These are phyloP conservation scores for Baronia brevicornis DNA, from an alignment of 2,888 invertebrate genomes.

Conservation along the genomic window DNA sequence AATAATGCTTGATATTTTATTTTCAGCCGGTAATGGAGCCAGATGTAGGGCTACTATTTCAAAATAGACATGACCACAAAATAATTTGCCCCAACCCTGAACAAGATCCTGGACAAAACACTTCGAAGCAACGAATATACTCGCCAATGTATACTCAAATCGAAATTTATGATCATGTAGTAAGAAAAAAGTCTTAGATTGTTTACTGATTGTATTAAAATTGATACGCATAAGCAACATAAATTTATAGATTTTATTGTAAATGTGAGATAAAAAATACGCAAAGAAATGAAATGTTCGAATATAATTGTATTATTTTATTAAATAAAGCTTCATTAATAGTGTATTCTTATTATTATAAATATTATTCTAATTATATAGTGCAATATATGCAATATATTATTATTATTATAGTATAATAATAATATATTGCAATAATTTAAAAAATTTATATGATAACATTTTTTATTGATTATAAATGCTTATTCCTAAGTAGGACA, in stretches of 20 bases:
- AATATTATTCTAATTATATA: no score
- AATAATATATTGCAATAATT: no score
- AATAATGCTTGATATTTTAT: constrained; percentile 4
- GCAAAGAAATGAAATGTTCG: no score
- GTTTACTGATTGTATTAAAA: constrained; percentile 3
- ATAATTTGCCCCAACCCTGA: constrained; percentile 82
- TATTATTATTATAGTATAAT: no score
- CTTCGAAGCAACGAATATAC: constrained; percentile 77
- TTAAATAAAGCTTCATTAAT: no score
- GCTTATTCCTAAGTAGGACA: no score
- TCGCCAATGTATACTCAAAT: constrained; percentile 82
- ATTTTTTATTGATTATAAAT: no score
- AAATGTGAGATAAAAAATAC: no score
- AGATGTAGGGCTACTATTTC: constrained; percentile 83
- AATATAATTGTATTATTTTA: no score
- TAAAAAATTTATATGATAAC: no score
- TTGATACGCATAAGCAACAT: background rate
- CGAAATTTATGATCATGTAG: constrained; percentile 87
- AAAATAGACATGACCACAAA: constrained; percentile 87
- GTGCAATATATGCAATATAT: no score
- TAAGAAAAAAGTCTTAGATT: constrained; percentile 71
- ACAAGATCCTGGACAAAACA: constrained; percentile 79
- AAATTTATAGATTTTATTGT: background rate
- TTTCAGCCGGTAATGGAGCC: constrained; percentile 80
- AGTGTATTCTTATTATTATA: no score